Percentiles rank a stretch among this genome's conserved stretches.
phyloP scores from a whole-genome alignment of 2,113 vertebrate species.

The Epinephelus fuscoguttatus region DNA sequence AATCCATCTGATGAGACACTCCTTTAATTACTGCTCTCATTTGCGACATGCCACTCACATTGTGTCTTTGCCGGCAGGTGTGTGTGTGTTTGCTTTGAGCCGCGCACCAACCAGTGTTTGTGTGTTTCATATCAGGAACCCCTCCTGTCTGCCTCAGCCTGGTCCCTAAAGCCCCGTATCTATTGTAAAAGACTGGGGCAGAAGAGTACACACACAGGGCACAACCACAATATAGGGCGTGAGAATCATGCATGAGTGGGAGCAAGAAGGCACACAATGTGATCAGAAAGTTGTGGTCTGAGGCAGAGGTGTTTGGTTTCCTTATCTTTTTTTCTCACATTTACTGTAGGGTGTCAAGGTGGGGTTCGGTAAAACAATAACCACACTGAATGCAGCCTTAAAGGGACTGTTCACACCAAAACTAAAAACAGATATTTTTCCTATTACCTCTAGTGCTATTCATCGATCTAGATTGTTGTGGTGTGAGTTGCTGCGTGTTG shows the following conservation, averaged over 20 bases:
- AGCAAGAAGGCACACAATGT: background rate
- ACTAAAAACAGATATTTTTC: too few relatives aligned
- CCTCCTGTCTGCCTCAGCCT: background rate
- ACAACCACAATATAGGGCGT: background rate
- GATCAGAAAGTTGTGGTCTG: conserved; percentile 35
- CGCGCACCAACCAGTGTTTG: background rate
- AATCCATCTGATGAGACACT: conserved; percentile 44
- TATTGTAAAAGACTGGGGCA: background rate
- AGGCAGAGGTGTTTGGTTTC: conserved; percentile 31
- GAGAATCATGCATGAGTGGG: conserved; percentile 27
- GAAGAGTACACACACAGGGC: background rate
- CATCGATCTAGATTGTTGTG: too few relatives aligned
- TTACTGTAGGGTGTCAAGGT: background rate
- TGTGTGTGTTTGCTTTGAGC: conserved; percentile 22
- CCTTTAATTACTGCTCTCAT: conserved; percentile 45
- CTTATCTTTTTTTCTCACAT: background rate
- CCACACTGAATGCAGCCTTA: background rate
- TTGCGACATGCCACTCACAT: conserved; percentile 38
- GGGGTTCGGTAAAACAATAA: background rate
- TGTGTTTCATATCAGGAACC: conserved; percentile 8
- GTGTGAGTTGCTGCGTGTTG: too few relatives aligned
- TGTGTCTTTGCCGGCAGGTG: conserved; percentile 19
- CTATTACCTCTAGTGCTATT: too few relatives aligned
- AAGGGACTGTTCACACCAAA: too few relatives aligned
- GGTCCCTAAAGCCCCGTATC: background rate